phyloP scores from a whole-genome alignment of 2,888 invertebrate species.

The Nipponacmea schrenckii region DNA sequence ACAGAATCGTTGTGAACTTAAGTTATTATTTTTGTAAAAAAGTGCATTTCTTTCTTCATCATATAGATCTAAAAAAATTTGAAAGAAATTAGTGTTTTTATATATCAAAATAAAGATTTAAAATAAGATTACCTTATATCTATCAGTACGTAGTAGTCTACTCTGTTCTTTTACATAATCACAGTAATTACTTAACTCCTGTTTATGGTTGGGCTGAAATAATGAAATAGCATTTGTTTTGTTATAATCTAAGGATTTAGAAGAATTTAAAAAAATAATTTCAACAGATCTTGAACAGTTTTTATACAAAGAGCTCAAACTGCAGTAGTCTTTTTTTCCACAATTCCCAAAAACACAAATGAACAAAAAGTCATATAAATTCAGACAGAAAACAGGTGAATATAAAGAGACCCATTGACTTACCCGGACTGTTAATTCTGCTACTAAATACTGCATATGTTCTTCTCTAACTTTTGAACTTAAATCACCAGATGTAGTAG shows the following conservation, averaged over 20 bases:
- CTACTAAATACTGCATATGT: conserved; percentile 88
- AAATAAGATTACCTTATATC: conserved; percentile 68
- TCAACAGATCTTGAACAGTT: no score
- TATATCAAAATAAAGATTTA: no score
- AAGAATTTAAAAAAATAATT: no score
- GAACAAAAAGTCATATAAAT: neutral
- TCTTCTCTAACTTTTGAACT: conserved; percentile 90
- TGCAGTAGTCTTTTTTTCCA: no score
- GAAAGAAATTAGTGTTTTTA: no score
- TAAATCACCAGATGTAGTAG: conserved; percentile 86
- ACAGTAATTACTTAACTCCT: conserved; percentile 83
- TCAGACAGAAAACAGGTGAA: neutral
- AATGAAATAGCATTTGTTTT: conserved; percentile 21
- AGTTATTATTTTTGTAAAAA: no score
- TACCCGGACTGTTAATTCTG: conserved; percentile 90
- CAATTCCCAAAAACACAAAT: neutral
- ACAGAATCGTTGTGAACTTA: no score
- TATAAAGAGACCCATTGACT: conserved; percentile 43
- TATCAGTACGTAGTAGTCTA: conserved; percentile 47
- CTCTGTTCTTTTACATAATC: conserved; percentile 76
- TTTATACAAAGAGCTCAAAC: no score
- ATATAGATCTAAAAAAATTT: no score
- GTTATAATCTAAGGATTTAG: no score
- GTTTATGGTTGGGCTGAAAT: conserved; percentile 83
- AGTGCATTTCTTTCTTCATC: no score